These are phyloP conservation scores for Toxotes jaculatrix DNA, from an alignment of 2,113 vertebrate genomes.

Conservation along the genomic window DNA sequence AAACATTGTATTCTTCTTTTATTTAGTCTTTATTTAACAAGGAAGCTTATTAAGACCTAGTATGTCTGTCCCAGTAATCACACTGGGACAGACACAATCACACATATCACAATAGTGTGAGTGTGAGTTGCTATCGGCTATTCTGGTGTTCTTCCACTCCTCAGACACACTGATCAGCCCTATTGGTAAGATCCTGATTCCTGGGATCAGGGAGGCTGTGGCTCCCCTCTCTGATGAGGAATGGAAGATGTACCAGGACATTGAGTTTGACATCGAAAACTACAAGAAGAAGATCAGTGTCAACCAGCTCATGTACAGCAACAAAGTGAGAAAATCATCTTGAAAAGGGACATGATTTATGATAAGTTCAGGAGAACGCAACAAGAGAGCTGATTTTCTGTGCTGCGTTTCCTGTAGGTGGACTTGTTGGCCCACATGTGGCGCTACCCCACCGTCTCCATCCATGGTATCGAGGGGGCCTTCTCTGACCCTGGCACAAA, in stretches of 20 bases:
- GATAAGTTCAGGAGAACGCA: neutral
- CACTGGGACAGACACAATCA: neutral
- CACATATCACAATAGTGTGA: no score
- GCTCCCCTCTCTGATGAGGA: slow-evolving; percentile 87
- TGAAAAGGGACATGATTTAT: neutral
- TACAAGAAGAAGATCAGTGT: slow-evolving; percentile 85
- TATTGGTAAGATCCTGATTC: slow-evolving; percentile 89
- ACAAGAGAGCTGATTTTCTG: no score
- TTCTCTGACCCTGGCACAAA: slow-evolving; percentile 89
- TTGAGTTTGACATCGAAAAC: slow-evolving; percentile 88
- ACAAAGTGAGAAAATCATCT: slow-evolving; percentile 84
- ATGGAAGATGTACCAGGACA: slow-evolving; percentile 83
- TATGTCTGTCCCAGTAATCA: neutral
- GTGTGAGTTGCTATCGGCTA: no score
- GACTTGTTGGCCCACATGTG: slow-evolving; percentile 91
- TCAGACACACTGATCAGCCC: slow-evolving; percentile 90
- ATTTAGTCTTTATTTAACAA: neutral
- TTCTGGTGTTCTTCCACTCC: neutral
- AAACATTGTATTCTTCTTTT: neutral
- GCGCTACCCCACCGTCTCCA: slow-evolving; percentile 90
- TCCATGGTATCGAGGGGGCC: slow-evolving; percentile 93
- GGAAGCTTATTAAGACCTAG: neutral
- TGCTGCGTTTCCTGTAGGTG: slow-evolving; percentile 80
- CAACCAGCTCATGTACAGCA: slow-evolving; percentile 86
- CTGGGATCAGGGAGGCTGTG: slow-evolving; percentile 89